Percentiles rank a stretch among this genome's conserved stretches.
phyloP scores from a whole-genome alignment of 2,113 vertebrate species.

The Scophthalmus maximus region DNA sequence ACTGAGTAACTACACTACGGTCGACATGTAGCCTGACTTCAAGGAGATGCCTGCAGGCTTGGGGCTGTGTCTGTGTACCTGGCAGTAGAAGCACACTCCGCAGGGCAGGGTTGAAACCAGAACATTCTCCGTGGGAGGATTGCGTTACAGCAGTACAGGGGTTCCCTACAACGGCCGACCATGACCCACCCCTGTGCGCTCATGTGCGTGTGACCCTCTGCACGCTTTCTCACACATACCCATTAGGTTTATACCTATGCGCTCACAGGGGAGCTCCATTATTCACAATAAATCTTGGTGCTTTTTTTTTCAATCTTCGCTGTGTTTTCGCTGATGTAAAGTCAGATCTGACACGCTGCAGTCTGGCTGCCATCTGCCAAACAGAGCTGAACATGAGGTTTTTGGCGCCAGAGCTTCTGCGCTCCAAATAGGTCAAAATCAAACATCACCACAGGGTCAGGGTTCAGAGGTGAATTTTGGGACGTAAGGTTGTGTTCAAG shows the following conservation, averaged over 20 bases:
- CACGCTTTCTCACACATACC: conserved; percentile 15
- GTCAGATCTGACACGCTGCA: conserved; percentile 43
- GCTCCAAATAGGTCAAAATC: conserved; percentile 49
- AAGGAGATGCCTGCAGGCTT: conserved; percentile 71
- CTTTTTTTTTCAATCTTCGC: conserved; percentile 30
- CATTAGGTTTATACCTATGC: conserved; percentile 31
- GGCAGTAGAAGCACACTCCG: conserved; percentile 67
- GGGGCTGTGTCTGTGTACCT: conserved; percentile 69
- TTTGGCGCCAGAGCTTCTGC: conserved; percentile 21
- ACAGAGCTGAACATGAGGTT: conserved; percentile 42
- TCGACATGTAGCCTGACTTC: conserved; percentile 64
- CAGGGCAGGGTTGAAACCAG: conserved; percentile 73
- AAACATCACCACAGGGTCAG: conserved; percentile 31
- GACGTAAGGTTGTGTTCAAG: conserved; percentile 13
- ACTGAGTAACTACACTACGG: conserved; percentile 53
- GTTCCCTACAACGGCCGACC: conserved; percentile 63
- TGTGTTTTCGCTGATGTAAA: conserved; percentile 45
- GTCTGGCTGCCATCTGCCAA: conserved; percentile 73
- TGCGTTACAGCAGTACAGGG: conserved; percentile 74
- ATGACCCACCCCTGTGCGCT: conserved; percentile 56
- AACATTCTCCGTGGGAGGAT: conserved; percentile 74
- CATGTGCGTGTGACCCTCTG: conserved; percentile 21
- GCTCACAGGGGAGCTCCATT: conserved; percentile 41
- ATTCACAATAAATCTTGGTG: conserved; percentile 54
- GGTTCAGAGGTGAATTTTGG: conserved; percentile 62